Conservation (phyloP, 1,140 invertebrate species). For the Vanessa atalanta region DNA sequence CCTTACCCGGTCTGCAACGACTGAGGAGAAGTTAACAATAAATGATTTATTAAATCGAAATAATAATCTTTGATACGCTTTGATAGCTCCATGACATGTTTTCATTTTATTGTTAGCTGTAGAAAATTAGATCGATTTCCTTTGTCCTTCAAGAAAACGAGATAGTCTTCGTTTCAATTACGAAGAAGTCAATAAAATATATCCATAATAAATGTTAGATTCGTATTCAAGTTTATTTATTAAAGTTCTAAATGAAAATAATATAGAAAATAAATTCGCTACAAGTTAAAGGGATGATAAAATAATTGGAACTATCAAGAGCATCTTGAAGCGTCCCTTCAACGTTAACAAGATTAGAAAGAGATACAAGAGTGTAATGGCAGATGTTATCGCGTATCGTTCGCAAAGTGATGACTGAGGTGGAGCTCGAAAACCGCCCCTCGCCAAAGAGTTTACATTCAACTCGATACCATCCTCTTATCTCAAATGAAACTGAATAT, state of each 20-base stretch:
- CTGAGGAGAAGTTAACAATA: neutral
- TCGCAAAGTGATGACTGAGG: constrained; percentile 27
- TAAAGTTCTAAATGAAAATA: neutral
- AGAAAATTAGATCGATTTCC: neutral
- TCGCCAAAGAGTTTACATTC: constrained; percentile 13
- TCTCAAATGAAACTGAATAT: constrained; percentile 27
- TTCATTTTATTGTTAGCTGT: neutral
- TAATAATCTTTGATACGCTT: neutral
- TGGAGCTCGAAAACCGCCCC: constrained; percentile 24
- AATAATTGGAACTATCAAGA: constrained; percentile 14
- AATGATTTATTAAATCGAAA: neutral
- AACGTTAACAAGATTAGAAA: constrained; percentile 17
- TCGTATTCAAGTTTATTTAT: neutral
- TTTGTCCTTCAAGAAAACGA: neutral
- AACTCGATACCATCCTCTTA: constrained; percentile 13
- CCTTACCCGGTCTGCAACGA: too few relatives aligned
- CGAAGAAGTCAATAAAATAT: neutral
- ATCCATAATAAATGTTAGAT: neutral
- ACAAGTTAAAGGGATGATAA: constrained; percentile 11
- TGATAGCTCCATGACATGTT: neutral
- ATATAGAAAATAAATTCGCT: neutral
- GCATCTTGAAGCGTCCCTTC: constrained; percentile 13
- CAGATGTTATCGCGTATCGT: constrained; percentile 19
- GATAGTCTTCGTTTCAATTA: neutral
- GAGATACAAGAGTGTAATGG: constrained; percentile 11